phyloP scores from a whole-genome alignment of 35 echinoderm and acorn worm genomes.

The Apostichopus parvimensis region DNA sequence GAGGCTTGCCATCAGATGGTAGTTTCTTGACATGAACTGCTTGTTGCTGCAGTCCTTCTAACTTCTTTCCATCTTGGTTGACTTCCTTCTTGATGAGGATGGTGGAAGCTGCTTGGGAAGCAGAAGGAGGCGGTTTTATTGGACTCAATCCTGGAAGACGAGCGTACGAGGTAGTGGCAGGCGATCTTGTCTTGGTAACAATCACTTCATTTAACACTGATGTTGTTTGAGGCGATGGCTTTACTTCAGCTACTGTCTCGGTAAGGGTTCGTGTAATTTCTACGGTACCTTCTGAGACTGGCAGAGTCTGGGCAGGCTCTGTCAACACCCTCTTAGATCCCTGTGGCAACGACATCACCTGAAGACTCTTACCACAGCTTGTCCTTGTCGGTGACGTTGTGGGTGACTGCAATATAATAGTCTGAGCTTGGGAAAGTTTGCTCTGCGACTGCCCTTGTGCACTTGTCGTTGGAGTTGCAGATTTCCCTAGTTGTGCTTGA shows the following conservation, averaged over 20 bases:
- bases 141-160: slow-evolving; percentile 34
- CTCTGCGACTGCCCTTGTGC: slow-evolving; percentile 6
- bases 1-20: neutral
- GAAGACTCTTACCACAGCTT: slow-evolving; percentile 6
- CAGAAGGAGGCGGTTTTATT: slow-evolving; percentile 1
- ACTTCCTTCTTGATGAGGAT: slow-evolving; percentile 29
- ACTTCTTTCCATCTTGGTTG: neutral
- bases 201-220: neutral
- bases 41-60: neutral
- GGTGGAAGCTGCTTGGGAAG: neutral
- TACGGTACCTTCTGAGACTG: slow-evolving; percentile 39
- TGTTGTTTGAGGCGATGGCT: slow-evolving; percentile 7
- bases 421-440: slow-evolving; percentile 27
- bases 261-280: slow-evolving; percentile 40
- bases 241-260: slow-evolving; percentile 6
- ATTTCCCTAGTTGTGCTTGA: slow-evolving; percentile 42
- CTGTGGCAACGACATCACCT: slow-evolving; percentile 8
- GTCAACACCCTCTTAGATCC: slow-evolving; percentile 19
- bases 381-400: slow-evolving; percentile 30
- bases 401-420: slow-evolving; percentile 44
- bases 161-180: neutral
- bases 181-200: slow-evolving; percentile 17
- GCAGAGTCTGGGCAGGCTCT: slow-evolving; percentile 36
- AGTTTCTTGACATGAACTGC: slow-evolving; percentile 1
- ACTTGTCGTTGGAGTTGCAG: neutral